Base-by-base conservation (phyloP, 64 coral and sea anemone genomes). In the Dendrophyllia cribrosa region DNA sequence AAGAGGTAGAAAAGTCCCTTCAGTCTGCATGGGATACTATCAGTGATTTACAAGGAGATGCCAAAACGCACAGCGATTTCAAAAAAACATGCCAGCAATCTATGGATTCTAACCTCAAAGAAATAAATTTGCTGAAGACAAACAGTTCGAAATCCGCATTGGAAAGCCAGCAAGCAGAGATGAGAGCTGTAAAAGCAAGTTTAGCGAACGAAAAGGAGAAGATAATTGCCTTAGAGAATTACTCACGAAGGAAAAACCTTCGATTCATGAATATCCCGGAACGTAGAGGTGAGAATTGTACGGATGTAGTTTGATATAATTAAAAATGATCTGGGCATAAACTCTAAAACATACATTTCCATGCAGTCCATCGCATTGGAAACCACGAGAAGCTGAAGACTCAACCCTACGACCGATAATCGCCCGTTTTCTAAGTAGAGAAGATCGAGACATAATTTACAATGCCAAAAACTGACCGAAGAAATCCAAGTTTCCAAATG, bases 11-110 rank as follows among this genome's bases (percentile, higher is more conserved):
- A 66, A 66, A 66, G n/a, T 66, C 63, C 63, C 8, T 66, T 66
- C 63, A 66, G 63, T 66, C 63, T 70, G 66, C 66, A 12, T 25
- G 21, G 21, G 66, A 70, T 17, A 24, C 7, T 24, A 70, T 70
- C 26, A 70, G 9, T 9, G 66, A 24, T 25, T 1, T 23, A 70
- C 7, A 70, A 24, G 66, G 2, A 70, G 66, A 70, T 24, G 66
- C n/a, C n/a, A 70, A 70, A 70, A 70, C 66, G 22, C 66, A 70
- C 66, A 70, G 66, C 66, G n/a, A 70, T 24, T 70, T 70, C 66
- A 70, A 70, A 20, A 70, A 24, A 70, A 17, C 66, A 70, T 25
- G 66, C n/a, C 66, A 70, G n/a, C 66, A 70, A 70, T 25, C 66
- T 25, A 9, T 70, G 17, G 66, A 70, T 24, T 70, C 66, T 9